Conservation (phyloP, 2,113 vertebrate genomes). For the Dicerorhinus sumatrensis region DNA sequence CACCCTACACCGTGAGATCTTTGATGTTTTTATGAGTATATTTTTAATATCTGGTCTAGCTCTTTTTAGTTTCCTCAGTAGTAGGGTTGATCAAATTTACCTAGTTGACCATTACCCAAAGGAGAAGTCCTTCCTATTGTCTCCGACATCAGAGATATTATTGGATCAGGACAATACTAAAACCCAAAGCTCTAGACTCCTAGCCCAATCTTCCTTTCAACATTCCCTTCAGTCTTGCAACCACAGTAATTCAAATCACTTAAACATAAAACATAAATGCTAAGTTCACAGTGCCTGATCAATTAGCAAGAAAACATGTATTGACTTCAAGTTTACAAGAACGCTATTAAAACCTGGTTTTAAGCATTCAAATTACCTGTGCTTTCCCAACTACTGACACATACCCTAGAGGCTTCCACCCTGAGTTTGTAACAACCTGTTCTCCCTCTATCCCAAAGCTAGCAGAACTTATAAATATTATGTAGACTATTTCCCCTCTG, state of each 20-base stretch:
- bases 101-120: neutral
- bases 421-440: neutral
- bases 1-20: neutral
- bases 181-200: neutral
- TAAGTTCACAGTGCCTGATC: neutral
- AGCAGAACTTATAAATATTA: neutral
- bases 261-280: neutral
- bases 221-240: neutral
- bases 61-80: conserved; percentile 16
- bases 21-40: neutral
- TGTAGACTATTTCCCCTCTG: neutral
- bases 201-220: neutral
- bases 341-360: neutral
- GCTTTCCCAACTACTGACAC: neutral
- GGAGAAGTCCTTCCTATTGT: neutral
- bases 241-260: neutral
- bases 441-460: neutral
- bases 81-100: neutral
- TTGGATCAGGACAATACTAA: neutral
- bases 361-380: neutral
- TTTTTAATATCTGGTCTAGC: neutral
- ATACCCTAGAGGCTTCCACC: neutral
- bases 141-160: neutral
- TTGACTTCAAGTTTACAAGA: neutral
- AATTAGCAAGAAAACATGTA: neutral